Base-by-base conservation (phyloP, 2,797 vertebrate genomes). In the Sebastolobus alascanus region DNA sequence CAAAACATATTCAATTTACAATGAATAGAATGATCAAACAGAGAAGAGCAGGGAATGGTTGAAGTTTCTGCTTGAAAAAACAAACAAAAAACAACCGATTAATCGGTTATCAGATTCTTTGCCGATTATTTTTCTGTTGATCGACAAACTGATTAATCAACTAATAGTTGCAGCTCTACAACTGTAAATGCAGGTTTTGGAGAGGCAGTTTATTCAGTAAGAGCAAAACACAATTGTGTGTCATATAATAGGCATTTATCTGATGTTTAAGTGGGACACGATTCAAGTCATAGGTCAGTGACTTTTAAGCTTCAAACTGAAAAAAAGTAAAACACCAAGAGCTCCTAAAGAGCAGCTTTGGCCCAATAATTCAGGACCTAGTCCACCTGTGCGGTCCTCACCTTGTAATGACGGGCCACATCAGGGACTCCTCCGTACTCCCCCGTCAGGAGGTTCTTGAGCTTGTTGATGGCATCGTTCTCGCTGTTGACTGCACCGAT, bases 361-460 rank as follows among this genome's bases (percentile, higher is more conserved):
- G 27, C 10, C 4, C 8, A 43, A 3, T 46, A 18, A 69, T 11
- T 6, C 20, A 3, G 5, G 4, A 2, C 22, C 33, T 18, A 63
- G 7, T 1, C 3, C 12, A 3, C 12, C 27, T 58, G 43, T 6
- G 2, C 22, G 6, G 10, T 60, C 35, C 92, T 92, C 86, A 98
- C 98, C 97, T 99, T 99, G 92, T 99, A 99, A 90, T 97, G 95
- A 7, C 98, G 97, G 73, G 97, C 98, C 29, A 98, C 98, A 81
- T 99, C 98, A 0, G 98, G 98, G 63, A 99, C 96, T 1, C 97
- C 96, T 11, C 97, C 97, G 55, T 96, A 98, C 22, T 98, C 97
- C 81, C 97, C 97, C 2, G 95, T 98, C 90, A 98, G 80, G 0
- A 92, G 91, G 2, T 98, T 98, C 88, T 97, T 97, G 77, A 99